phyloP scores from a whole-genome alignment of 2,888 invertebrate species.

The Hylaea fasciaria region DNA sequence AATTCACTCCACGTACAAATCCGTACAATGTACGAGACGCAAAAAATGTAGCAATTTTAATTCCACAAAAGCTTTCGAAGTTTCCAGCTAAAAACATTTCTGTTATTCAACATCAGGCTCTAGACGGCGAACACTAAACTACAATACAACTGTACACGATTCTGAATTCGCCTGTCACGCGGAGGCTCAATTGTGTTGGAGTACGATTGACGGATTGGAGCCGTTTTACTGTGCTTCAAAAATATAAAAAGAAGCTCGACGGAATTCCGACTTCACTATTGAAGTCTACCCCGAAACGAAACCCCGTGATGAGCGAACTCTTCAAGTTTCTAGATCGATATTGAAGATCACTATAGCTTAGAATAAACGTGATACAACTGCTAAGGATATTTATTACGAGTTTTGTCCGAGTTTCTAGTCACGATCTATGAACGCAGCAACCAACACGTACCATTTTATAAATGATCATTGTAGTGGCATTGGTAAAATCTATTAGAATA shows the following conservation, averaged over 20 bases:
- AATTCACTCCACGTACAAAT: conserved; percentile 30
- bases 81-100: conserved; percentile 50
- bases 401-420: conserved; percentile 62
- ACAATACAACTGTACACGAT: conserved; percentile 64
- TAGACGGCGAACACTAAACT: conserved; percentile 48
- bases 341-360: conserved; percentile 14
- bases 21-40: conserved; percentile 1
- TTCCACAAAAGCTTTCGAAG: conserved; percentile 55
- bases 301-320: conserved; percentile 14
- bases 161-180: conserved; percentile 56
- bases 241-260: conserved; percentile 3
- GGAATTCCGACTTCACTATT: conserved; percentile 10
- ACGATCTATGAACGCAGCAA: conserved; percentile 67
- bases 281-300: no score
- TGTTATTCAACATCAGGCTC: conserved; percentile 49
- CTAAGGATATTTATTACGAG: conserved; percentile 45
- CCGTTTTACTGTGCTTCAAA: conserved; percentile 24
- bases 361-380: conserved; percentile 65
- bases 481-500: conserved; percentile 13
- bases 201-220: conserved; percentile 28
- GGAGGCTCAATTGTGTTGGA: conserved; percentile 48
- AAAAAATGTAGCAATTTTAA: conserved; percentile 55
- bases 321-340: conserved; percentile 23
- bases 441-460: conserved; percentile 58
- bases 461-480: conserved; percentile 37